Conservation (phyloP, 2,113 vertebrate genomes). For the Mobula hypostoma region DNA sequence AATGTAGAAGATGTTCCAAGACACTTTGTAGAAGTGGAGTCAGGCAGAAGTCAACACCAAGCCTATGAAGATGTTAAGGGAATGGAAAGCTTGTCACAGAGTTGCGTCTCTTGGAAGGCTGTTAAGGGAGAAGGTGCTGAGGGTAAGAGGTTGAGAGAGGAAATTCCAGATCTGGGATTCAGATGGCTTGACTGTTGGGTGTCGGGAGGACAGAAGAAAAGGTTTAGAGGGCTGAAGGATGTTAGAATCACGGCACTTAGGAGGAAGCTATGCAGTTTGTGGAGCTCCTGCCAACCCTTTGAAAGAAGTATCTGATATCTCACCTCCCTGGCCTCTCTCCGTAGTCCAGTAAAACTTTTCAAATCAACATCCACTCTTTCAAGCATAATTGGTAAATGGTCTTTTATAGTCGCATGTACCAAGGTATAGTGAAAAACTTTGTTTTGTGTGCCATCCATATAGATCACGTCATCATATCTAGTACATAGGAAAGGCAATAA, state of each 20-base stretch:
- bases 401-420: no score
- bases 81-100: not conserved
- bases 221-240: not conserved
- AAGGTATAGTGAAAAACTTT: no score
- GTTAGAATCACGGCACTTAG: not conserved
- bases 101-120: not conserved
- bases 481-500: no score
- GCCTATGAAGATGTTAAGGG: not conserved
- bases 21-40: not conserved
- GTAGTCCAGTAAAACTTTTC: not conserved
- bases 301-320: not conserved
- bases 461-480: no score
- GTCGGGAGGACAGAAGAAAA: not conserved
- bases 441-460: no score
- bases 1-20: slow-evolving; percentile 4
- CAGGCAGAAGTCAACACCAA: not conserved
- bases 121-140: not conserved
- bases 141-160: not conserved
- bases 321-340: not conserved
- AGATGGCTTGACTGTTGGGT: not conserved
- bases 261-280: not conserved
- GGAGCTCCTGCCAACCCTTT: not conserved
- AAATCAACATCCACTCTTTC: not conserved
- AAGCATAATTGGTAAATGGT: no score
- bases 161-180: not conserved